Conservation (phyloP, 2,797 vertebrate species). For the Jordanella pulchra region DNA sequence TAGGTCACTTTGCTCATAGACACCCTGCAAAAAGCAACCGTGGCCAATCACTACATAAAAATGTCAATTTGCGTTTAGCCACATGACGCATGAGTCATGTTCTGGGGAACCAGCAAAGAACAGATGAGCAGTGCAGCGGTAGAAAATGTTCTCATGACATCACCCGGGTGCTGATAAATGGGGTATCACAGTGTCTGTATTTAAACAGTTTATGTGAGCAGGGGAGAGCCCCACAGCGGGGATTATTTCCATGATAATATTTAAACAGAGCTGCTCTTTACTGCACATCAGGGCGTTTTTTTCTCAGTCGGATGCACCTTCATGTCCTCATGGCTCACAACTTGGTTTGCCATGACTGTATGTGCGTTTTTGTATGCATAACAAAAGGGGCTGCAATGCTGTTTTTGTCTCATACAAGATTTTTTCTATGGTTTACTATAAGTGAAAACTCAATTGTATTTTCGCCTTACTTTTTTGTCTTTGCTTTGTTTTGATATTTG, state of each 20-base stretch:
- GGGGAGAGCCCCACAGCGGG: slow-evolving; percentile 69
- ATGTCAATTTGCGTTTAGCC: slow-evolving; percentile 46
- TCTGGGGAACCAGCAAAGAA: slow-evolving; percentile 45
- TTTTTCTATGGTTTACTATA: background rate
- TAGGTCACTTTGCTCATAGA: slow-evolving; percentile 17
- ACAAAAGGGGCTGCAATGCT: slow-evolving; percentile 16
- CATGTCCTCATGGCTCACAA: slow-evolving; percentile 44
- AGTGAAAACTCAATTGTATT: slow-evolving; percentile 11
- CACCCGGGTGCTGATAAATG: slow-evolving; percentile 70
- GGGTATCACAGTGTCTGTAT: slow-evolving; percentile 78
- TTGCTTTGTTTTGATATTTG: slow-evolving; percentile 17
- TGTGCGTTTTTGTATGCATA: slow-evolving; percentile 32
- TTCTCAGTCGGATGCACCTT: slow-evolving; percentile 63
- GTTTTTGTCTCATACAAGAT: slow-evolving; percentile 22
- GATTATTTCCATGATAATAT: slow-evolving; percentile 82
- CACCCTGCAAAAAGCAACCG: slow-evolving; percentile 36
- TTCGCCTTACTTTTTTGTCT: slow-evolving; percentile 23
- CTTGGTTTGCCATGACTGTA: slow-evolving; percentile 42
- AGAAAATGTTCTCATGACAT: slow-evolving; percentile 74
- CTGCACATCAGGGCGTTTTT: slow-evolving; percentile 63
- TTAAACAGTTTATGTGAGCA: slow-evolving; percentile 81
- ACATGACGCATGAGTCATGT: slow-evolving; percentile 59
- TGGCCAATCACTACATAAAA: slow-evolving; percentile 54
- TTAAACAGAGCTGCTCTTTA: slow-evolving; percentile 78
- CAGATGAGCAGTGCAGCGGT: slow-evolving; percentile 52